Conservation (phyloP, 2,113 vertebrate genomes). For the Bolborhynchus lineola region DNA sequence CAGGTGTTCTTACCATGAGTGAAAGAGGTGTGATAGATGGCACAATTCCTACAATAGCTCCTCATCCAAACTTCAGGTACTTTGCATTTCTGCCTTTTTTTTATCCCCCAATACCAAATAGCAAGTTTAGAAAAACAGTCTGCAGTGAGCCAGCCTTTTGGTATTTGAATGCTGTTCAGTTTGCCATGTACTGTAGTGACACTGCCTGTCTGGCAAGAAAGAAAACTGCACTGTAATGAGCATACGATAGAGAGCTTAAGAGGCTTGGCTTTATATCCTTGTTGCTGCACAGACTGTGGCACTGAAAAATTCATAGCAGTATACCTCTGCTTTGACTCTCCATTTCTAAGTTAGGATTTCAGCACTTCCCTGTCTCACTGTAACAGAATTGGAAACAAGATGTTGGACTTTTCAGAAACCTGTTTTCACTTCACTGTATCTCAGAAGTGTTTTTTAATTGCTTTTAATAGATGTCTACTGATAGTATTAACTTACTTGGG, state of each 20-base stretch:
- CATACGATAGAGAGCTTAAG: background rate
- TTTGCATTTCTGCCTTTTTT: background rate
- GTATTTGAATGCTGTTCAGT: background rate
- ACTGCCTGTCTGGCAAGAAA: background rate
- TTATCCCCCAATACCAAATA: background rate
- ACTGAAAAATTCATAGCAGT: background rate
- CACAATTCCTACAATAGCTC: constrained; percentile 82
- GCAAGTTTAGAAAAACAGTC: background rate
- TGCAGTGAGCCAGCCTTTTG: background rate
- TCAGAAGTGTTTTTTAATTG: background rate
- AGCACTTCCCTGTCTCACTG: background rate
- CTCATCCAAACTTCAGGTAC: constrained; percentile 95
- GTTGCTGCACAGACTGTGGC: background rate
- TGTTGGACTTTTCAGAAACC: background rate
- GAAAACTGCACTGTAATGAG: background rate
- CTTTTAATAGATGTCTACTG: background rate
- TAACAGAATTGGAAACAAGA: background rate
- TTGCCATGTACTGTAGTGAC: background rate
- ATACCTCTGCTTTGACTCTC: background rate
- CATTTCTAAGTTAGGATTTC: background rate
- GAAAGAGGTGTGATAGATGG: constrained; percentile 94
- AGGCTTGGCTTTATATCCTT: background rate
- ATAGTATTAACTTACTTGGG: background rate
- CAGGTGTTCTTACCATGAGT: constrained; percentile 90
- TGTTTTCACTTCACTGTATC: background rate